A percentile compares a stretch with the other conserved stretches of the same genome.
Conservation (phyloP, 2,797 vertebrate species). For the Spondyliosoma cantharus region DNA sequence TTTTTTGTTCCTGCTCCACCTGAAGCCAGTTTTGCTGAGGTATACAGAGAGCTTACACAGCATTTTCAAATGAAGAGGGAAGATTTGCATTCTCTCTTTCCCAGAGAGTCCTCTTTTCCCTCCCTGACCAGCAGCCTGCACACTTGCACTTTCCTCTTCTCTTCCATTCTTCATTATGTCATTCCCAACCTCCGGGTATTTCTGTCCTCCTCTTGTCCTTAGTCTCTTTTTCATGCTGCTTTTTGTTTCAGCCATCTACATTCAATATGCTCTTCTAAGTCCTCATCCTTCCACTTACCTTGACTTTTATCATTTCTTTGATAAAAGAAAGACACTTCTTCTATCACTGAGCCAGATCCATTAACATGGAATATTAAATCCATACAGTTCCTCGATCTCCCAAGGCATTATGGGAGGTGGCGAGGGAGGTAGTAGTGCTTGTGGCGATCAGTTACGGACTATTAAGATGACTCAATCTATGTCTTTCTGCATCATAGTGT, state of each 20-base stretch:
- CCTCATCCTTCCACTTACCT: slow-evolving; percentile 13
- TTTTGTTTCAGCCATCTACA: slow-evolving; percentile 14
- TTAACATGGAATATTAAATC: slow-evolving; percentile 26
- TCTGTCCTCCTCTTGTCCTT: slow-evolving; percentile 27
- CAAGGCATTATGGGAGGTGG: slow-evolving; percentile 21
- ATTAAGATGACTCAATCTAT: slow-evolving; percentile 3
- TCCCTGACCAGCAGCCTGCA: slow-evolving; percentile 35
- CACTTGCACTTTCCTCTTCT: slow-evolving; percentile 22
- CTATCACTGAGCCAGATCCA: slow-evolving; percentile 3
- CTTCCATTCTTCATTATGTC: slow-evolving; percentile 23
- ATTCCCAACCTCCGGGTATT: slow-evolving; percentile 25
- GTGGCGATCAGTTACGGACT: slow-evolving; percentile 6
- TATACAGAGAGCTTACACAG: slow-evolving; percentile 54
- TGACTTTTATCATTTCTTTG: slow-evolving; percentile 18
- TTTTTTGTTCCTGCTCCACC: slow-evolving; percentile 17
- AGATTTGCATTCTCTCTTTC: slow-evolving; percentile 63
- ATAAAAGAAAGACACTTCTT: slow-evolving; percentile 3
- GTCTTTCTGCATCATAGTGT: slow-evolving; percentile 25
- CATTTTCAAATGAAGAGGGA: slow-evolving; percentile 57
- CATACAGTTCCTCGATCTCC: slow-evolving; percentile 16
- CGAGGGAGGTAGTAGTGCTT: background rate
- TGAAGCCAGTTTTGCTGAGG: slow-evolving; percentile 50
- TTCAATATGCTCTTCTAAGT: slow-evolving; percentile 14
- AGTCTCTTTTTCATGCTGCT: slow-evolving; percentile 43
- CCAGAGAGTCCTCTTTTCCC: slow-evolving; percentile 30